Conservation (phyloP, 2,888 invertebrate species). For the Cremastinae sp. region DNA sequence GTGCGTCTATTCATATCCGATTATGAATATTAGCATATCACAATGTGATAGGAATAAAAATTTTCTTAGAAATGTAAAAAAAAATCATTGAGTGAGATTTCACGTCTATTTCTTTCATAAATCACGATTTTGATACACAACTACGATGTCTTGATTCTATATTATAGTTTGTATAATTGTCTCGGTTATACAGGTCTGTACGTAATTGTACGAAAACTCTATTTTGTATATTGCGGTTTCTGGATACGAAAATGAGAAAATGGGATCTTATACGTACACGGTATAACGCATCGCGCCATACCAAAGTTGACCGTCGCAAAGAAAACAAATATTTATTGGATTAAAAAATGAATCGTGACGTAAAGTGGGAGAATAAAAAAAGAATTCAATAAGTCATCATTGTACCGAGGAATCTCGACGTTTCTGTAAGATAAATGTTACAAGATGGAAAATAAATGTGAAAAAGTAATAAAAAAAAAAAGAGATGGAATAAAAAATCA, state of each 20-base stretch:
- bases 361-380: conserved; percentile 10
- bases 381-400: conserved; percentile 37
- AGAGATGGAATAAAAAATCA: conserved; percentile 45
- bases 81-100: too few species aligned
- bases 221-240: conserved; percentile 53
- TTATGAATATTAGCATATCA: conserved; percentile 1
- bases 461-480: conserved; percentile 34
- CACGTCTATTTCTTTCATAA: too few species aligned
- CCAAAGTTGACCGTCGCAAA: conserved; percentile 17
- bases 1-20: background rate
- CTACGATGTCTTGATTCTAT: conserved; percentile 29
- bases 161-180: conserved; percentile 56
- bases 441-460: conserved; percentile 19
- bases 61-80: too few species aligned
- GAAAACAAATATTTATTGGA: conserved; percentile 25
- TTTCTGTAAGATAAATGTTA: conserved; percentile 52
- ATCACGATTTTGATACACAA: conserved; percentile 2
- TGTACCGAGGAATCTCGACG: conserved; percentile 59
- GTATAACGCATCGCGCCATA: conserved; percentile 47
- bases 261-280: conserved; percentile 45
- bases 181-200: conserved; percentile 74
- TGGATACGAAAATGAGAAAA: conserved; percentile 17
- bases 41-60: background rate
- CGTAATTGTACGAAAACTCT: conserved; percentile 52
- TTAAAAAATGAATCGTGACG: conserved; percentile 31